Conservation (phyloP, 2,113 vertebrate genomes). For the Odontesthes bonariensis region DNA sequence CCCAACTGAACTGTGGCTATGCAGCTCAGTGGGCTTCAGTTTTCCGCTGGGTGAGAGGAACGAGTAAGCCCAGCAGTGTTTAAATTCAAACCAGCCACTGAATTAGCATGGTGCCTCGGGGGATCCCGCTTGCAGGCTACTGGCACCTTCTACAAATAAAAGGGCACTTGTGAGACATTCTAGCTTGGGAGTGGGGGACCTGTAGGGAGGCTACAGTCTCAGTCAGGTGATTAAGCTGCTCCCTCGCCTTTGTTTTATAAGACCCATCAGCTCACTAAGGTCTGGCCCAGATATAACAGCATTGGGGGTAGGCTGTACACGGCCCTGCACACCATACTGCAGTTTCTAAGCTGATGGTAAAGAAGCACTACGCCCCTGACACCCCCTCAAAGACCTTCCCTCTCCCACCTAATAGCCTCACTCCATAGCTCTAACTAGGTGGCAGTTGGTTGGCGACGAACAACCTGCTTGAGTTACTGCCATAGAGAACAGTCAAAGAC, state of each 20-base stretch:
- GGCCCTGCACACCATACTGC: not conserved
- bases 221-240: too few relatives aligned
- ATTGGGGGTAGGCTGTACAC: too few relatives aligned
- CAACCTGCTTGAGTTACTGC: not conserved
- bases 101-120: not conserved
- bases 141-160: too few relatives aligned
- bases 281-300: too few relatives aligned
- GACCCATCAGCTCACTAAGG: too few relatives aligned
- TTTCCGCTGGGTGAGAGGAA: too few relatives aligned
- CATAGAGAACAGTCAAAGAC: not conserved
- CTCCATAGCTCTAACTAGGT: not conserved
- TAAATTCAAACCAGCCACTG: not conserved
- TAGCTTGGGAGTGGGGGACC: too few relatives aligned
- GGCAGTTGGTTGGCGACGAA: not conserved
- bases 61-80: not conserved
- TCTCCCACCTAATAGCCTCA: not conserved
- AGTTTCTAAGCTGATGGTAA: not conserved
- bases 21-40: too few relatives aligned
- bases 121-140: not conserved
- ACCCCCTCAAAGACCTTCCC: not conserved
- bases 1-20: not conserved
- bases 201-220: too few relatives aligned
- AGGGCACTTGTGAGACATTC: too few relatives aligned
- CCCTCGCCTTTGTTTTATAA: too few relatives aligned
- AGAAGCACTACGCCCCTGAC: not conserved